Evolutionary conservation across 1,140 invertebrate genomes (phyloP).

Genomic region (Pogonognathellus flavescens): DNA sequence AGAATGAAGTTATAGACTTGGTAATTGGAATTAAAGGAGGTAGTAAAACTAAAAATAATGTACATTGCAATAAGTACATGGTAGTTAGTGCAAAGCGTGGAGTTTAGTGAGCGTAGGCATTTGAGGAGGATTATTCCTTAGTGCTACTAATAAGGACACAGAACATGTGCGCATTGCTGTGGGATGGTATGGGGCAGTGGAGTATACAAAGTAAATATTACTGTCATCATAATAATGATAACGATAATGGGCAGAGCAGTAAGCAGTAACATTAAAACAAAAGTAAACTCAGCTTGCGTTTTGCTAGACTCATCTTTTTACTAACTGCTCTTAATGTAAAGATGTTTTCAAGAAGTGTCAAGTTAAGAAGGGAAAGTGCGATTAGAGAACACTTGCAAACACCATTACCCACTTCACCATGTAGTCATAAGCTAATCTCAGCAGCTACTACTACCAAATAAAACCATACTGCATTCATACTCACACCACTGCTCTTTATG

Average conservation of each 20-base stretch:
- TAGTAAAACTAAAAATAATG: conserved; percentile 48
- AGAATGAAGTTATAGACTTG: conserved; percentile 42
- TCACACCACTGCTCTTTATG: too few species aligned
- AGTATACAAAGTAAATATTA: conserved; percentile 41
- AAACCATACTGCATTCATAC: conserved; percentile 3
- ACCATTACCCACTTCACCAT: conserved; percentile 19
- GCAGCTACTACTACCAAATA: background rate
- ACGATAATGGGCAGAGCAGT: conserved; percentile 39
- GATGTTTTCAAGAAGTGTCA: conserved; percentile 47
- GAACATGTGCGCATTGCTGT: background rate
- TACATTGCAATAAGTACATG: conserved; percentile 14
- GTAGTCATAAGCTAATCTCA: conserved; percentile 43
- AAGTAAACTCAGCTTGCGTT: conserved; percentile 39
- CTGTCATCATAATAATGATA: conserved; percentile 47
- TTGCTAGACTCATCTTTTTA: conserved; percentile 35
- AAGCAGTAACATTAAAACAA: conserved; percentile 48
- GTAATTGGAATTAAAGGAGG: conserved; percentile 48
- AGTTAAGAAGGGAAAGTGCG: conserved; percentile 46
- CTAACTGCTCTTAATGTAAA: conserved; percentile 12
- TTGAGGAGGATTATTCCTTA: too few species aligned
- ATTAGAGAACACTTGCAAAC: conserved; percentile 47
- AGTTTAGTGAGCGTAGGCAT: conserved; percentile 4
- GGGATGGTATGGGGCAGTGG: too few species aligned
- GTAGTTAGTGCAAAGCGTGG: conserved; percentile 12
- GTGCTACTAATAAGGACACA: background rate